These are phyloP conservation scores for Cosmia pyralina DNA, from an alignment of 2,888 invertebrate species.

Conservation along the genomic window DNA sequence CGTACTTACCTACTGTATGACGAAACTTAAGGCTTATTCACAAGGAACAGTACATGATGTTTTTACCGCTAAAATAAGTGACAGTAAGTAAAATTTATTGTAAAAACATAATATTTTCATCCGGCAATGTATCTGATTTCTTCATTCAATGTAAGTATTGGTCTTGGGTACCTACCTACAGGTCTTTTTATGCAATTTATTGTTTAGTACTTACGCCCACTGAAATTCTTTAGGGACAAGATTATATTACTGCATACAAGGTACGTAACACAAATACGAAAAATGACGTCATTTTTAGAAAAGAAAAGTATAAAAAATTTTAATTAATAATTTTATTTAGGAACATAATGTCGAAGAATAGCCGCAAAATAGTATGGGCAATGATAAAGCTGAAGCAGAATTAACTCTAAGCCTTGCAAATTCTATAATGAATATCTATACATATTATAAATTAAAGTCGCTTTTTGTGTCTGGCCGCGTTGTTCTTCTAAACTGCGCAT, in stretches of 20 bases:
- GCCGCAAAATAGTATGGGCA: background rate
- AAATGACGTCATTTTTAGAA: slow-evolving; percentile 1
- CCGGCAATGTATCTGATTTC: slow-evolving; percentile 47
- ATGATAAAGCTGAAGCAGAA: background rate
- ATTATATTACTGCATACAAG: slow-evolving; percentile 19
- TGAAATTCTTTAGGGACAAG: slow-evolving; percentile 23
- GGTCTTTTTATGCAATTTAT: slow-evolving; percentile 33
- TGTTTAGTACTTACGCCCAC: slow-evolving; percentile 23
- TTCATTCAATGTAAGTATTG: slow-evolving; percentile 10
- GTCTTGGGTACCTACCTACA: background rate
- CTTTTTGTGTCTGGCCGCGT: too few species aligned
- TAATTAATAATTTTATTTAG: too few species aligned
- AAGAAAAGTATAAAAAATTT: background rate
- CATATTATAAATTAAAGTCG: too few species aligned
- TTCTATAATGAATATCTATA: too few species aligned
- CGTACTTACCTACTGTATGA: background rate
- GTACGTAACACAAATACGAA: background rate
- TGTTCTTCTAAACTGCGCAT: too few species aligned
- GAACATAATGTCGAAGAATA: background rate
- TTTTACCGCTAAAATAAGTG: slow-evolving; percentile 4
- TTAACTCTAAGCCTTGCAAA: background rate
- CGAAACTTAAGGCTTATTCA: slow-evolving; percentile 6
- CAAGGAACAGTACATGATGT: background rate
- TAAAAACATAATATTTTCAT: slow-evolving; percentile 8
- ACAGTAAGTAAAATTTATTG: slow-evolving; percentile 48